Conservation (phyloP, 2,888 invertebrate genomes). For the Drosophila rellima region DNA sequence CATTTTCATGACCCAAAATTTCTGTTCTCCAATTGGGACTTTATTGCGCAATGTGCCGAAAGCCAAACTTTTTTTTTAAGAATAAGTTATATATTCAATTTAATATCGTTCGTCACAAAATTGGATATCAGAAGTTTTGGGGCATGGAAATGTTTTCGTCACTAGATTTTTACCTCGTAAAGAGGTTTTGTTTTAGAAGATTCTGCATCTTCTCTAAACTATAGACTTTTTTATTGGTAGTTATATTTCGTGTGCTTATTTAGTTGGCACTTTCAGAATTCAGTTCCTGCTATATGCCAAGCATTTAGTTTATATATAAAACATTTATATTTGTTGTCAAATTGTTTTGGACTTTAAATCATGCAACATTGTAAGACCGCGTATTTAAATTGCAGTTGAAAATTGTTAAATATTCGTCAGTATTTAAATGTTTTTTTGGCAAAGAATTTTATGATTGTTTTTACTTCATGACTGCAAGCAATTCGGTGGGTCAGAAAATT, state of each 20-base stretch:
- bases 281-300: background rate
- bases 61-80: too few species aligned
- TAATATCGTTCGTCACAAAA: too few species aligned
- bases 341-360: background rate
- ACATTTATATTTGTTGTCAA: background rate
- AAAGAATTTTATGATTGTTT: conserved; percentile 16
- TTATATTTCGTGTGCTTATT: conserved; percentile 5
- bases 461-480: background rate
- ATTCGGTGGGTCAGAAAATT: background rate
- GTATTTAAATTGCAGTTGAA: conserved; percentile 8
- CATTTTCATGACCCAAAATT: too few species aligned
- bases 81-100: too few species aligned
- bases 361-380: background rate
- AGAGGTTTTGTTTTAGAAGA: too few species aligned
- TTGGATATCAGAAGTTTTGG: too few species aligned
- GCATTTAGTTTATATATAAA: background rate
- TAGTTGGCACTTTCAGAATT: background rate
- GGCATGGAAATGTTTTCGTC: too few species aligned
- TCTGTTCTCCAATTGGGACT: too few species aligned
- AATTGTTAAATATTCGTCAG: background rate
- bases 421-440: background rate
- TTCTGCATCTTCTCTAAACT: too few species aligned
- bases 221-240: background rate
- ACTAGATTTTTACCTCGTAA: too few species aligned
- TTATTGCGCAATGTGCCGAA: too few species aligned